Evolutionary conservation across 2,888 invertebrate genomes (phyloP).

Genomic region (Melipona bicolor): DNA sequence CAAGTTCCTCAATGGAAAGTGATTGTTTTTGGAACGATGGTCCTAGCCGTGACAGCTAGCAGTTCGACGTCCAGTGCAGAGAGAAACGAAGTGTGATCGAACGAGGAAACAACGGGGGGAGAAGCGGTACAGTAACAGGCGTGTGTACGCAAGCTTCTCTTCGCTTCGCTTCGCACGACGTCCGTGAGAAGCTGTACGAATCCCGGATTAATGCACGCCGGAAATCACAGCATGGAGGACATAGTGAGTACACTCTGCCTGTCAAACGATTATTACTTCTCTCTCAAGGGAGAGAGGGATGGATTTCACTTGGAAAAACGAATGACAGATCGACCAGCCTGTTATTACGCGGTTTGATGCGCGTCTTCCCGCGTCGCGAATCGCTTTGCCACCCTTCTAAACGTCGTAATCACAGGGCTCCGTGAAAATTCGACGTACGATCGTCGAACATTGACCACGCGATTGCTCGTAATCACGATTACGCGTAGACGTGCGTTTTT

Average conservation of each 20-base stretch:
- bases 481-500: too few species aligned
- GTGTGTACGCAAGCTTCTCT: constrained; percentile 46
- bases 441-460: constrained; percentile 25
- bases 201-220: constrained; percentile 69
- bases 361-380: constrained; percentile 12
- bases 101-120: constrained; percentile 5
- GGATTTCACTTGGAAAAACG: not conserved
- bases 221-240: constrained; percentile 80
- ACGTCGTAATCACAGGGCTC: constrained; percentile 29
- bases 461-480: constrained; percentile 37
- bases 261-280: not conserved
- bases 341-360: constrained; percentile 5
- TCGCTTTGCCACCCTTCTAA: not conserved
- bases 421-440: constrained; percentile 45
- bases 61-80: constrained; percentile 26
- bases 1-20: constrained; percentile 25
- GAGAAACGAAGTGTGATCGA: constrained; percentile 40
- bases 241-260: constrained; percentile 77
- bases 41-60: constrained; percentile 32
- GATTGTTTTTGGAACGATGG: constrained; percentile 44
- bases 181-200: constrained; percentile 67
- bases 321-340: constrained; percentile 16
- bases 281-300: not conserved
- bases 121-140: constrained; percentile 47
- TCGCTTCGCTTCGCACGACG: constrained; percentile 60